Base-by-base conservation (phyloP, 2,113 vertebrate genomes). In the Tursiops truncatus region DNA sequence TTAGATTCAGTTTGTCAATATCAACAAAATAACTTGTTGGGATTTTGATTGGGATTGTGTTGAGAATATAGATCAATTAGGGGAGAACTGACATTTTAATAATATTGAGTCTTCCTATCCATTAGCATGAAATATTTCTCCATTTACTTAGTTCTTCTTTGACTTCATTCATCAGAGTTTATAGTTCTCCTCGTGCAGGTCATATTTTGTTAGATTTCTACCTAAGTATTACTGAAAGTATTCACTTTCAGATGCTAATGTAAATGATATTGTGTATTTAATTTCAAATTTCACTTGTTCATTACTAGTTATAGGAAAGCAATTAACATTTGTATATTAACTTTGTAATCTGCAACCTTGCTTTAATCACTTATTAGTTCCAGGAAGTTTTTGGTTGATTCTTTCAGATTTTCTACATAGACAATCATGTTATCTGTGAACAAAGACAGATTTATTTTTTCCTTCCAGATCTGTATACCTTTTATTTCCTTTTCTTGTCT, bases 401-500 rank as follows among this genome's bases (percentile, higher is more conserved):
- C 20, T 79, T 74, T 96, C 65, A 76, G 18, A 71, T 87, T 94
- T 95, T 80, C 50, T 81, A 73, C 23, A 33, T 73, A 87, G 28
- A 89, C 18, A 77, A 62, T 70, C 73, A 21, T 47, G 31, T 79
- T 58, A 62, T 79, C 38, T 97, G 15, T 80, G 70, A 71, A 87
- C n/a, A 41, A 91, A 70, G n/a, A 70, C 17, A 77, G 47, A 25
- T 92, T 91, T 68, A 80, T 83, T 87, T 96, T 20, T 88, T 68
- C 41, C 23, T 83, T 91, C 63, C 38, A 65, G 21, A 68, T n/a
- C 1, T 68, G 1, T 65, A n/a, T 53, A n/a, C 17, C 28, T 80
- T 93, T 84, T n/a, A 36, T 73, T 95, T 90, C 6, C 9, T 82
- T 97, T 94, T 71, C 33, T 95, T 76, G 2, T 73, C 31, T 53